Evolutionary conservation across 1,140 invertebrate genomes (phyloP).

Genomic region (Magallana gigas): DNA sequence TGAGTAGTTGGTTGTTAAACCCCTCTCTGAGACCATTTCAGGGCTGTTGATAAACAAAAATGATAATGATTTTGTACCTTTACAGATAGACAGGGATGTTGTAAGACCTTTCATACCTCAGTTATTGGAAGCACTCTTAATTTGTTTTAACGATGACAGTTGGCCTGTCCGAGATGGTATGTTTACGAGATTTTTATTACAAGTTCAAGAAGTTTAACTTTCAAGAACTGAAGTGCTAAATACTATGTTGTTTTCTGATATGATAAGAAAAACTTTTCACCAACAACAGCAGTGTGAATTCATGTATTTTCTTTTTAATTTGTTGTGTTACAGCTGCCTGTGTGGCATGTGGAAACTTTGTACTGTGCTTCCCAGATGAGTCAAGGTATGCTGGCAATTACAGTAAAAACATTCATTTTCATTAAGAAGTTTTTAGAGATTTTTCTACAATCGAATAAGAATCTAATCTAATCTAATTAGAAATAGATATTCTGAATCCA

Average conservation of each 20-base stretch:
- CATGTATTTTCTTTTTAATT: not conserved
- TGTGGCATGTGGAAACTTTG: constrained; percentile 83
- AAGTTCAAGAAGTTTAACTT: not conserved
- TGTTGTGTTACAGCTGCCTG: constrained; percentile 81
- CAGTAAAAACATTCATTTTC: no score
- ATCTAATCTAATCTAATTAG: no score
- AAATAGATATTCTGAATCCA: no score
- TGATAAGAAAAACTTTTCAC: not conserved
- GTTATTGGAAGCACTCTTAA: constrained; percentile 80
- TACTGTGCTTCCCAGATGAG: constrained; percentile 81
- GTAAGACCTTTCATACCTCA: constrained; percentile 78
- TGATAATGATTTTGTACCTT: not conserved
- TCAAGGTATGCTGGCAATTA: constrained; percentile 69
- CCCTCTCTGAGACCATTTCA: no score
- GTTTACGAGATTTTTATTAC: constrained; percentile 25
- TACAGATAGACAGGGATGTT: constrained; percentile 77
- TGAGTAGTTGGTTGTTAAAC: no score
- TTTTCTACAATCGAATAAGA: no score
- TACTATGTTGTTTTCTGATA: not conserved
- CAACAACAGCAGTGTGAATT: no score
- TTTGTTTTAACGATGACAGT: constrained; percentile 82
- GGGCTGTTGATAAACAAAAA: no score
- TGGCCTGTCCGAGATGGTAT: constrained; percentile 84
- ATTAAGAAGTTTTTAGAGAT: no score
- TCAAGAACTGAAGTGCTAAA: not conserved